Evolutionary conservation across 2,113 vertebrate species (phyloP).

Genomic region (Hipposideros armiger): DNA sequence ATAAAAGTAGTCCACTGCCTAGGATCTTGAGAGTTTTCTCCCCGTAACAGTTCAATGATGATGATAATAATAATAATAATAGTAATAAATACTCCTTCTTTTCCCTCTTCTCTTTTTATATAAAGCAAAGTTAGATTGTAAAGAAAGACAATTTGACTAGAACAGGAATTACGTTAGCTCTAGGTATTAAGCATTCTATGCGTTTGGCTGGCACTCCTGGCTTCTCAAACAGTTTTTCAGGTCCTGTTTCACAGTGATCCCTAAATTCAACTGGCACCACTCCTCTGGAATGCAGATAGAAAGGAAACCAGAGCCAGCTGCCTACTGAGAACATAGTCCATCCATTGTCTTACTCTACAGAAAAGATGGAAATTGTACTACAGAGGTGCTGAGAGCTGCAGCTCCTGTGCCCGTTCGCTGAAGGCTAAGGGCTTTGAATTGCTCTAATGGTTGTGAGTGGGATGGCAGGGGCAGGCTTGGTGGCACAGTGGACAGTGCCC

Average conservation of each 20-base stretch:
- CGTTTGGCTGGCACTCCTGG: background rate
- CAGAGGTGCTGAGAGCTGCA: background rate
- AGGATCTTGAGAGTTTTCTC: background rate
- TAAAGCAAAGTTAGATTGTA: background rate
- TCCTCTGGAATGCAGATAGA: background rate
- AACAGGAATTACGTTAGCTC: background rate
- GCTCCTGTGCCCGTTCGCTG: accelerated
- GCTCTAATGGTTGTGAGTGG: background rate
- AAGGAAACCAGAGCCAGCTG: background rate
- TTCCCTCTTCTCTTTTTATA: background rate
- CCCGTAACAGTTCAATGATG: background rate
- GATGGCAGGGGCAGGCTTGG: background rate
- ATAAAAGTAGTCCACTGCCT: background rate
- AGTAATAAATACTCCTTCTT: background rate
- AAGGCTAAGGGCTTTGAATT: background rate
- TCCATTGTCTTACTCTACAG: background rate
- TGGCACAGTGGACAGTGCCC: background rate
- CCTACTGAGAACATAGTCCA: background rate
- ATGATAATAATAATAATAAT: background rate
- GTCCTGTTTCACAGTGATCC: background rate
- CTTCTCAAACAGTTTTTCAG: background rate
- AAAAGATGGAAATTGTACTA: background rate
- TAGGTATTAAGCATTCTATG: background rate
- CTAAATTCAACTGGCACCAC: background rate
- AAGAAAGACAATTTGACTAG: background rate